Percentiles rank a stretch among this genome's conserved stretches.
Conservation (phyloP, 1,140 invertebrate species). For the Drosophila melanica region DNA sequence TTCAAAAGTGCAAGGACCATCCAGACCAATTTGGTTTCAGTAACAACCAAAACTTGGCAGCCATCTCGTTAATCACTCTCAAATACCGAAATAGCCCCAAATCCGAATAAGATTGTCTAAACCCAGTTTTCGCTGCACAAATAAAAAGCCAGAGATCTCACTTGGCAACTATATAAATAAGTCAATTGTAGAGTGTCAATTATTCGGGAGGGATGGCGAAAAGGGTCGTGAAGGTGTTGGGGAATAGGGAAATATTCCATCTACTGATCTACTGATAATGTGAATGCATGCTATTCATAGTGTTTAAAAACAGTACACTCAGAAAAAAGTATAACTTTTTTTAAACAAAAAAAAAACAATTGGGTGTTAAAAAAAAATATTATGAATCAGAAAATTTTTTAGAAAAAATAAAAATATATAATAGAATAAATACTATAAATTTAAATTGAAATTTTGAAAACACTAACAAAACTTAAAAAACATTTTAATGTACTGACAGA, state of each 20-base stretch:
- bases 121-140: constrained; percentile 12
- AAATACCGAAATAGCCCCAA: not conserved
- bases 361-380: too few relatives aligned
- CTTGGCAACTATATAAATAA: constrained; percentile 22
- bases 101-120: constrained; percentile 16
- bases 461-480: too few relatives aligned
- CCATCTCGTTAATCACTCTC: too few relatives aligned
- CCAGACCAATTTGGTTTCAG: too few relatives aligned
- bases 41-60: not conserved
- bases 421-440: too few relatives aligned
- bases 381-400: too few relatives aligned
- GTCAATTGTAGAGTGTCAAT: constrained; percentile 14
- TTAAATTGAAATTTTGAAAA: too few relatives aligned
- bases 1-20: too few relatives aligned
- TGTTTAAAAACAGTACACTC: not conserved
- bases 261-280: constrained; percentile 30
- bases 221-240: not conserved
- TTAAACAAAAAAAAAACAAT: not conserved
- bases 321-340: not conserved
- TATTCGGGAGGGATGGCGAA: not conserved
- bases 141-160: constrained; percentile 18
- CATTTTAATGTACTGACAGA: too few relatives aligned
- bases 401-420: too few relatives aligned
- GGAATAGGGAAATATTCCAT: constrained; percentile 2
- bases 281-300: constrained; percentile 30